Conservation (phyloP, 2,888 invertebrate genomes). For the Trissolcus japonicus region DNA sequence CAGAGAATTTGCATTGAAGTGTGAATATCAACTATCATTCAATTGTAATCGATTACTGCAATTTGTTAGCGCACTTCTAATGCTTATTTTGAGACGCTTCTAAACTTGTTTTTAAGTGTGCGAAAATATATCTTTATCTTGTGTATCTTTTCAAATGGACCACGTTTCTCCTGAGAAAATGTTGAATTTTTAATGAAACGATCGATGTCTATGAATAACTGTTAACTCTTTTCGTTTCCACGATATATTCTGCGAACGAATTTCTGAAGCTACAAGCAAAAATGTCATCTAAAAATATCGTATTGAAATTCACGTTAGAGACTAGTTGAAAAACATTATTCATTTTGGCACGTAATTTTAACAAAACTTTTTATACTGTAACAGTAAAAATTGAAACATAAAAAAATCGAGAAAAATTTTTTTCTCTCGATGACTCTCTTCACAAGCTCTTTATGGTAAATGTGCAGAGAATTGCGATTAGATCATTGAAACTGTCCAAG, state of each 20-base stretch:
- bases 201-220: conserved; percentile 4
- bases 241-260: too few species aligned
- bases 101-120: background rate
- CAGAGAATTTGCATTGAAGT: too few species aligned
- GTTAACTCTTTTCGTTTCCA: background rate
- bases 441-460: conserved; percentile 40
- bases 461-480: conserved; percentile 42
- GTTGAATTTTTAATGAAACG: conserved; percentile 30
- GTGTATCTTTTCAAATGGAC: conserved; percentile 33
- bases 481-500: conserved; percentile 14
- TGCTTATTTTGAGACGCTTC: conserved; percentile 1
- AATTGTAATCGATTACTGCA: too few species aligned
- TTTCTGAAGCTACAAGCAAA: too few species aligned
- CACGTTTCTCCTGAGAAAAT: conserved; percentile 43
- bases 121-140: conserved; percentile 23
- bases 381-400: background rate
- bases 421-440: conserved; percentile 54
- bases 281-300: too few species aligned
- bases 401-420: background rate
- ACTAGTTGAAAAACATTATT: background rate
- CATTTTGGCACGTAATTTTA: conserved; percentile 17
- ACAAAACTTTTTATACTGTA: conserved; percentile 1
- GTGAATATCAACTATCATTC: too few species aligned
- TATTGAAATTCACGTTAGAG: too few species aligned
- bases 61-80: background rate